These are phyloP conservation scores for Teinopalpus imperialis DNA, from an alignment of 2,888 invertebrate genomes.

Conservation along the genomic window DNA sequence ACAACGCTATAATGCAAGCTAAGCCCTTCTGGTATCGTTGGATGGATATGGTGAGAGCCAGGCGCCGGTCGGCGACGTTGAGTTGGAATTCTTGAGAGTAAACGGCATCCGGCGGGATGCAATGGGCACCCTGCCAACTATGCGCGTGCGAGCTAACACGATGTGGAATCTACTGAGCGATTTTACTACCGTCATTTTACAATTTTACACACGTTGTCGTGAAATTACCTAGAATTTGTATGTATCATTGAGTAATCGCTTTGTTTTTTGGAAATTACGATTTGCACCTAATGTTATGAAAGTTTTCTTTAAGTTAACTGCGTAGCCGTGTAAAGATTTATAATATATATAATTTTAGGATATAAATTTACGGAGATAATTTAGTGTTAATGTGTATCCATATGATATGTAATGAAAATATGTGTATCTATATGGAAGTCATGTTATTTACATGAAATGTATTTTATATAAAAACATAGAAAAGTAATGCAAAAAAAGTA, in stretches of 20 bases:
- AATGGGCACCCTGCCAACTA: conserved; percentile 53
- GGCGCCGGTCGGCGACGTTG: conserved; percentile 29
- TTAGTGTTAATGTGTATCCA: too few relatives aligned
- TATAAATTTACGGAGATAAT: too few relatives aligned
- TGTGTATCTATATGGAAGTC: too few relatives aligned
- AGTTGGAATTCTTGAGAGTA: conserved; percentile 39
- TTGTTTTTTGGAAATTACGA: conserved; percentile 36
- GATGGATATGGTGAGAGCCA: conserved; percentile 19
- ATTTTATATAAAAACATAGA: too few relatives aligned
- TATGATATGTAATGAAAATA: too few relatives aligned
- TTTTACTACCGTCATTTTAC: conserved; percentile 46
- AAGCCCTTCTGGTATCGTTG: conserved; percentile 9
- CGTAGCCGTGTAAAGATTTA: too few relatives aligned
- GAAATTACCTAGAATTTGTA: conserved; percentile 41
- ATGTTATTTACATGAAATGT: too few relatives aligned
- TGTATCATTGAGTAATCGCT: conserved; percentile 37
- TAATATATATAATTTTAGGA: too few relatives aligned
- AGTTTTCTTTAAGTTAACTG: too few relatives aligned
- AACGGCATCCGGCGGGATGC: conserved; percentile 61
- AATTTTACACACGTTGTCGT: conserved; percentile 42
- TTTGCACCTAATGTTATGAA: too few relatives aligned
- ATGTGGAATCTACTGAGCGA: conserved; percentile 54
- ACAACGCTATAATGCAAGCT: conserved; percentile 21
- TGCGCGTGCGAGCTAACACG: conserved; percentile 55
- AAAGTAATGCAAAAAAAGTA: too few relatives aligned